Evolutionary conservation across 2,113 vertebrate species (phyloP), one percentile per base, ranked within the genome.

Genomic region (Sylvietta virens): DNA sequence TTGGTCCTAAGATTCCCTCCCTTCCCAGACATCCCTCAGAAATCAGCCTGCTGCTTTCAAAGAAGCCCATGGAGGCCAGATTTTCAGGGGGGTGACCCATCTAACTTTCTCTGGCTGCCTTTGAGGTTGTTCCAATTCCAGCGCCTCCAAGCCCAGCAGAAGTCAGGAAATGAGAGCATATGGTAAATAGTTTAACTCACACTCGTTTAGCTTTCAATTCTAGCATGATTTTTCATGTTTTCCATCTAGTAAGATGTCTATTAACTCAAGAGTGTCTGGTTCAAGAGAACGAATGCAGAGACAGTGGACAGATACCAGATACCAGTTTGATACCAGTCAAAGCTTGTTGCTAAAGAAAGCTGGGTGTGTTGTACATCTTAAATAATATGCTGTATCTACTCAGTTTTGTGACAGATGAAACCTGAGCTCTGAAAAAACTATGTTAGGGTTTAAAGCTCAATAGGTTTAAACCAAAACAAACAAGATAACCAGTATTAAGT

Each of bases 161-260:
- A 94, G 82, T 83, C 95, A 96, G 96, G 96, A 96, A 96, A 95
- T 96, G 93, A 96, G 87, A 95, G 42, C 91, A 96, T 94, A 94
- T 93, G 95, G 92, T 93, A 95, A 96, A 92, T 31, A 95, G 74
- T 88, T 94, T 90, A 95, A 96, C 79, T 92, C 93, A 90, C 58
- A 74, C 58, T 54, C 33, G 1, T 76, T 81, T 91, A 91, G 81
- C 74, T 66, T 93, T 94, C 81, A 90, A 73, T 81, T 90, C 39
- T 57, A 96, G 74, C 51, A 66, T 40, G 58, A 79, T 57, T 70
- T 91, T 77, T 91, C 39, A 82, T 81, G 47, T 91, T 95, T 90
- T 87, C 70, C 66, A 56, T 73, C 50, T 76, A 71, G 28, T 61
- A 80, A 80, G 31, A 87, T 27, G 57, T 9, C 81, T 72, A 9